These are phyloP conservation scores for Aurelia coerulea DNA, from an alignment of 30 jellyfish, hydroid and myxozoan genomes.

Conservation along the genomic window DNA sequence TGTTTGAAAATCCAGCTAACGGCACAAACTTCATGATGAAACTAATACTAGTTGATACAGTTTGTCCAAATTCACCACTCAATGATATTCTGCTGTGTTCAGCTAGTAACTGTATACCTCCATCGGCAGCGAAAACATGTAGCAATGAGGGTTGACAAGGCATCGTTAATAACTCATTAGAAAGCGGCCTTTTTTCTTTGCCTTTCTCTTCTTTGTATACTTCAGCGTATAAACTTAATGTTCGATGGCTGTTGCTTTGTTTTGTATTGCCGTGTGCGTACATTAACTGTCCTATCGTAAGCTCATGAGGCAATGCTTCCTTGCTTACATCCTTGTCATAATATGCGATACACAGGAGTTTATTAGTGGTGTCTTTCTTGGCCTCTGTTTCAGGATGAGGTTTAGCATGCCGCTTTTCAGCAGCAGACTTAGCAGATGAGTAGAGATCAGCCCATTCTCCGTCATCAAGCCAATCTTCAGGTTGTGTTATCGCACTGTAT, in stretches of 20 bases:
- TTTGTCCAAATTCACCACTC: conserved; percentile 48
- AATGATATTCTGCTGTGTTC: conserved; percentile 45
- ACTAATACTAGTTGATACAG: conserved; percentile 32
- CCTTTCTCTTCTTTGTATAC: conserved; percentile 7
- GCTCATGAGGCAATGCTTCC: conserved; percentile 55
- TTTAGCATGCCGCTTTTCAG: conserved; percentile 69
- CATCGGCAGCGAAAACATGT: conserved; percentile 78
- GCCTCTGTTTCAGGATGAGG: neutral
- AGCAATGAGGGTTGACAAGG: conserved; percentile 70
- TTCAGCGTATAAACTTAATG: neutral
- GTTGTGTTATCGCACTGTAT: neutral
- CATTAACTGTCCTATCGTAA: conserved; percentile 76
- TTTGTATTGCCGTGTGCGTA: conserved; percentile 37
- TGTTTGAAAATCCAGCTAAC: conserved; percentile 83
- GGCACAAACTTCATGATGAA: conserved; percentile 67
- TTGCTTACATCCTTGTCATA: conserved; percentile 21
- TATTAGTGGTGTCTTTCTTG: neutral
- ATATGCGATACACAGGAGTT: neutral
- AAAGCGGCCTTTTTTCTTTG: neutral
- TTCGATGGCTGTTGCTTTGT: neutral
- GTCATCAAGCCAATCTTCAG: conserved; percentile 30
- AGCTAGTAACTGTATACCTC: conserved; percentile 85
- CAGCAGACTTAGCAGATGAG: conserved; percentile 71
- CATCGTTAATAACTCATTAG: conserved; percentile 20
- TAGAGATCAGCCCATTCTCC: conserved; percentile 33